A percentile compares a stretch with the other conserved stretches of the same genome.
Evolutionary conservation across 2,888 invertebrate species (phyloP).

Genomic region (Aporophyla lueneburgensis): DNA sequence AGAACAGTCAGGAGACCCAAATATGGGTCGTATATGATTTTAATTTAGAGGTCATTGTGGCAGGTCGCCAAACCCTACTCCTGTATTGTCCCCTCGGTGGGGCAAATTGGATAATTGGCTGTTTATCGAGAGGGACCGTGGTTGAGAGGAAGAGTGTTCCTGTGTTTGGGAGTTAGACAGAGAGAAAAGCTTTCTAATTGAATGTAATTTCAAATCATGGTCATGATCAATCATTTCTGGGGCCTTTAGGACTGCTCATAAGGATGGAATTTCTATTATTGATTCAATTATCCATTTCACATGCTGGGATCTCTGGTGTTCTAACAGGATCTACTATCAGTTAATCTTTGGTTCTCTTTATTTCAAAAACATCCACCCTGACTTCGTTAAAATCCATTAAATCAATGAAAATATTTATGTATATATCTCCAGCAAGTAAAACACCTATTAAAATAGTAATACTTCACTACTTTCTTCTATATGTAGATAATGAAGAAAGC

Average conservation of each 20-base stretch:
- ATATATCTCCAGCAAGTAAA: background rate
- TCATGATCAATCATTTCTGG: background rate
- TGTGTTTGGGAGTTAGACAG: conserved; percentile 27
- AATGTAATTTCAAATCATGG: conserved; percentile 19
- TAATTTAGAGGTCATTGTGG: conserved; percentile 58
- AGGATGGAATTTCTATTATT: background rate
- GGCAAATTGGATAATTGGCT: conserved; percentile 66
- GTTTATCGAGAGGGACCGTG: conserved; percentile 52
- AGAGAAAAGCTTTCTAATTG: conserved; percentile 54
- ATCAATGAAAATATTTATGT: background rate
- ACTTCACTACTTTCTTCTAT: conserved; percentile 23
- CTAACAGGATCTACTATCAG: background rate
- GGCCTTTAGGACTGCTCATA: background rate
- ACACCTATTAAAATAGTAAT: background rate
- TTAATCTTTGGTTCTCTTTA: background rate
- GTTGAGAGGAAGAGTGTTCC: conserved; percentile 47
- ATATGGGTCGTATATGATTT: conserved; percentile 55
- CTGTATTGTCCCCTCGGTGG: conserved; percentile 58
- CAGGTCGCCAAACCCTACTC: conserved; percentile 62
- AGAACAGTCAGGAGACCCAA: conserved; percentile 45
- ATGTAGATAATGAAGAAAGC: conserved; percentile 13
- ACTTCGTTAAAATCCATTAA: background rate
- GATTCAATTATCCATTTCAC: background rate
- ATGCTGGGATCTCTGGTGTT: background rate
- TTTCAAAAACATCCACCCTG: background rate